Evolutionary conservation across 2,113 vertebrate species (phyloP).

Genomic region (Odobenus rosmarus): DNA sequence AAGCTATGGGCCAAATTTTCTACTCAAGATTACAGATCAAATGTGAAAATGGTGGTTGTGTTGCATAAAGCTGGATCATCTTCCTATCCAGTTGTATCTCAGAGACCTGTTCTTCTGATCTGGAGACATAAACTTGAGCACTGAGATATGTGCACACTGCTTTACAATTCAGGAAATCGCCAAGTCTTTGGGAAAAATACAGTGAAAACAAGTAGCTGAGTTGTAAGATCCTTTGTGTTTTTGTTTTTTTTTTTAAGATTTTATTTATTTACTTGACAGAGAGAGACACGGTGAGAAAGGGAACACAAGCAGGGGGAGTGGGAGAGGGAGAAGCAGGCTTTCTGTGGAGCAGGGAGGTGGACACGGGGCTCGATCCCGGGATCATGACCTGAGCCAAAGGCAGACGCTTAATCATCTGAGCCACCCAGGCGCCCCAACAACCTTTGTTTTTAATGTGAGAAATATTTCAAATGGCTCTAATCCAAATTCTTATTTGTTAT

Average conservation of each 20-base stretch:
- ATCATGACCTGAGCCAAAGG: no score
- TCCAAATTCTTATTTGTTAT: constrained; percentile 68
- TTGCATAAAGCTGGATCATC: constrained; percentile 52
- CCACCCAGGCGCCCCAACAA: not conserved
- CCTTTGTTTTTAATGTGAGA: constrained; percentile 45
- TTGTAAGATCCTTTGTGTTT: not conserved
- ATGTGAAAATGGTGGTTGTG: not conserved
- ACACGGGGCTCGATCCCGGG: no score
- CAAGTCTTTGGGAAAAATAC: constrained; percentile 44
- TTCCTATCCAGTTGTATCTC: not conserved
- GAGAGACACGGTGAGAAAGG: no score
- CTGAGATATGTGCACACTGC: not conserved
- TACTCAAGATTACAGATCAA: not conserved
- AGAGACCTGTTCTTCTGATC: not conserved
- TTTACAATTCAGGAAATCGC: constrained; percentile 31
- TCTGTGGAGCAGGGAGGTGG: no score
- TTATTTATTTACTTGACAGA: no score
- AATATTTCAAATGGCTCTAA: constrained; percentile 63
- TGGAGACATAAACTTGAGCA: constrained; percentile 54
- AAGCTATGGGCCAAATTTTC: not conserved
- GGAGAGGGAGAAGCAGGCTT: no score
- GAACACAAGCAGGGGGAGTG: no score
- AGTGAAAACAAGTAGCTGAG: constrained; percentile 49
- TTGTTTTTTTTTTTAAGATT: no score
- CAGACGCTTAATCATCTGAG: no score